Evolutionary conservation across 2,113 vertebrate genomes (phyloP).

Genomic region (Climacteris rufus): DNA sequence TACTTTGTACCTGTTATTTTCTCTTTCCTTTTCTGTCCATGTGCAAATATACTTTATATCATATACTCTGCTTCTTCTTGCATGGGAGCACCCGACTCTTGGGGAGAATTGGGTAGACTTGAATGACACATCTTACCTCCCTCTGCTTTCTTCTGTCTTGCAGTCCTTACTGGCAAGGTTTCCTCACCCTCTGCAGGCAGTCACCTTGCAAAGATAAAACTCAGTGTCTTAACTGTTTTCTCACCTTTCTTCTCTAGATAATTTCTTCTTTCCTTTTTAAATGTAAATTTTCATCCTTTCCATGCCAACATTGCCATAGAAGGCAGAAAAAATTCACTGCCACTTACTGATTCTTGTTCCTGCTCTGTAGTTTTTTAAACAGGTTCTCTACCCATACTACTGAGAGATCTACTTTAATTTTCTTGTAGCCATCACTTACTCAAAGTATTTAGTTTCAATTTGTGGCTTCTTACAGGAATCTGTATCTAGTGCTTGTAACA

Average conservation of each 20-base stretch:
- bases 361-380: not conserved
- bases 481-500: not conserved
- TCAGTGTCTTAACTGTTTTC: not conserved
- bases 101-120: accelerated
- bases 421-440: not conserved
- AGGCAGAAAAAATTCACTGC: not conserved
- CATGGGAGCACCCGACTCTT: not conserved
- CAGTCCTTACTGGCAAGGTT: not conserved
- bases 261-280: not conserved
- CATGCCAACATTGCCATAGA: not conserved
- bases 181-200: not conserved
- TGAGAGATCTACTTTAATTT: not conserved
- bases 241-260: not conserved
- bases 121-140: not conserved
- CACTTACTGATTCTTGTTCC: not conserved
- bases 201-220: not conserved
- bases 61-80: not conserved
- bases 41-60: not conserved
- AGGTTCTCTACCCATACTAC: not conserved
- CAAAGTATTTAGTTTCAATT: not conserved
- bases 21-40: not conserved
- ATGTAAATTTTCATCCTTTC: not conserved
- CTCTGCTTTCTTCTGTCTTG: not conserved
- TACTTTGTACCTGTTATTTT: not conserved
- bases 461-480: not conserved